phyloP scores from a whole-genome alignment of 2,797 vertebrate genomes.

The Acanthurus leucopareius region DNA sequence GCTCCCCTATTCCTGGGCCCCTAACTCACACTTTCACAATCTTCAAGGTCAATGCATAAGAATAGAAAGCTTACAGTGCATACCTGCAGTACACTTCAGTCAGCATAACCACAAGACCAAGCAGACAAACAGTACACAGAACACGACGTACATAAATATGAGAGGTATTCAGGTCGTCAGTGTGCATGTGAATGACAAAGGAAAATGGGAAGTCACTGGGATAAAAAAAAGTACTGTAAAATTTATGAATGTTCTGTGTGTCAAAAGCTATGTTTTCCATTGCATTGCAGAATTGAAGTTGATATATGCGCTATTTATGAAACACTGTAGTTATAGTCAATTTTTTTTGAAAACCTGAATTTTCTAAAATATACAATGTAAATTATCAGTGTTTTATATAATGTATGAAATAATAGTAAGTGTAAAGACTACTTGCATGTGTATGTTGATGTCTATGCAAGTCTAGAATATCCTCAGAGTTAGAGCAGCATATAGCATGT shows the following conservation, averaged over 20 bases:
- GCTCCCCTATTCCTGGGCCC: constrained; percentile 45
- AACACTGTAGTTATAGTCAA: neutral
- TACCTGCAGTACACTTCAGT: constrained; percentile 17
- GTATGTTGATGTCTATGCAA: neutral
- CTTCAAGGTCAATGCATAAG: constrained; percentile 66
- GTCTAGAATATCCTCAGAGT: neutral
- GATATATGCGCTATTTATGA: neutral
- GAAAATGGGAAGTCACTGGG: neutral
- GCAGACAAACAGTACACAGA: neutral
- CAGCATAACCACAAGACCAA: constrained; percentile 14
- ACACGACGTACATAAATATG: neutral
- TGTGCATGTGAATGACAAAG: neutral
- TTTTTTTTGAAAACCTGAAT: neutral
- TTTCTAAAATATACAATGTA: too few species aligned
- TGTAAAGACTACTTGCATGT: neutral
- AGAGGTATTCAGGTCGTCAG: neutral
- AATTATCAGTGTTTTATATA: too few species aligned
- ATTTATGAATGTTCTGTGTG: too few species aligned
- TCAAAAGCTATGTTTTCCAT: neutral
- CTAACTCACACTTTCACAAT: constrained; percentile 53
- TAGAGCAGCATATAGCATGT: neutral
- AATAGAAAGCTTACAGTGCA: constrained; percentile 43
- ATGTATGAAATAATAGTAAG: too few species aligned
- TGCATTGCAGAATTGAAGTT: neutral
- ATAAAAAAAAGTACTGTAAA: too few species aligned